phyloP scores from a whole-genome alignment of 2,113 vertebrate species.

The Formicarius rufipectus region DNA sequence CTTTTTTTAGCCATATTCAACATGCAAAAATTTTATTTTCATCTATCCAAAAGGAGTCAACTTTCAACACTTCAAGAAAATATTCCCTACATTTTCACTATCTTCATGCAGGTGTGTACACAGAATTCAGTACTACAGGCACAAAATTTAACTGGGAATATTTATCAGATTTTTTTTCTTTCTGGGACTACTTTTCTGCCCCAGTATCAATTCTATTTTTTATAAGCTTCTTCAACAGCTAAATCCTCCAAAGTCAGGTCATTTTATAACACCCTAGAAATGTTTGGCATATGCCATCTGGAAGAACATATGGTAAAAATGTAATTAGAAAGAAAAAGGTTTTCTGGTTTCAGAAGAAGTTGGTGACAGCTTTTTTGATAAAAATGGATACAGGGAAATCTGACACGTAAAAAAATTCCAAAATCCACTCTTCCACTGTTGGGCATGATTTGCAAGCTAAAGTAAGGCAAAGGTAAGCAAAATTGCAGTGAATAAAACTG shows the following conservation, averaged over 20 bases:
- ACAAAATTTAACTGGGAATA: not conserved
- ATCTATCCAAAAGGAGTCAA: not conserved
- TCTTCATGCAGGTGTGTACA: not conserved
- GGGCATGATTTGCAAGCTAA: not conserved
- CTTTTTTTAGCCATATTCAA: not conserved
- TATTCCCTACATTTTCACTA: not conserved
- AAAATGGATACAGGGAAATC: conserved; percentile 61
- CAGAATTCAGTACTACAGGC: not conserved
- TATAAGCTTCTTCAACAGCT: conserved; percentile 57
- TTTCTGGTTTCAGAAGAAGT: conserved; percentile 45
- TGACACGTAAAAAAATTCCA: conserved; percentile 4
- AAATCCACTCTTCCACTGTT: not conserved
- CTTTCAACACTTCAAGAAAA: not conserved
- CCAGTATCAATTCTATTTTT: conserved; percentile 17
- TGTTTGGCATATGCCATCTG: conserved; percentile 68
- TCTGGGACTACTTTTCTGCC: conserved; percentile 13
- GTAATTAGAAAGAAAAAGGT: conserved; percentile 63
- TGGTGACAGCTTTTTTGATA: conserved; percentile 61
- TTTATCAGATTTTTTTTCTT: not conserved
- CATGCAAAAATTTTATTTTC: not conserved
- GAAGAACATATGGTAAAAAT: conserved; percentile 69
- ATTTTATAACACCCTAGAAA: conserved; percentile 68
- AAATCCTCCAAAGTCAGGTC: conserved; percentile 64
- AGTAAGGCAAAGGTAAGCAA: not conserved
- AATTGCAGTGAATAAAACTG: conserved; percentile 5